These are phyloP conservation scores for Muricea muricata DNA, from an alignment of 92 coral and sea anemone genomes.

Conservation along the genomic window DNA sequence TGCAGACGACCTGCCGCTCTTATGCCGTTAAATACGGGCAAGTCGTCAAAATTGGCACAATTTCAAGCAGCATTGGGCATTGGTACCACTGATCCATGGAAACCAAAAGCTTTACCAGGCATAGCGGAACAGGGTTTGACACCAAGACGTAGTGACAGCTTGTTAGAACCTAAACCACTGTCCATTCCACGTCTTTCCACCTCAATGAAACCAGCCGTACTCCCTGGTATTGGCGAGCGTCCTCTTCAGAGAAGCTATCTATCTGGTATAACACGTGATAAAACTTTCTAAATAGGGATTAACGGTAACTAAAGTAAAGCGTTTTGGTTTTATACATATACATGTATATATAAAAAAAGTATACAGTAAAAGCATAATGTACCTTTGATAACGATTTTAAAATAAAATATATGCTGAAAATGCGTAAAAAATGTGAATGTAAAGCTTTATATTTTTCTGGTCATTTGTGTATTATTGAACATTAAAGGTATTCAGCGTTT, in stretches of 20 bases:
- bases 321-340: no score
- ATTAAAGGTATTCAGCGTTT: no score
- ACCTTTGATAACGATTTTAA: no score
- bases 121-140: neutral
- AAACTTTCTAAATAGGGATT: neutral
- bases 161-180: neutral
- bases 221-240: constrained; percentile 11
- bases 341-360: no score
- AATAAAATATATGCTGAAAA: no score
- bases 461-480: no score
- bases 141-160: neutral
- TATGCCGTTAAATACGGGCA: neutral
- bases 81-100: constrained; percentile 9
- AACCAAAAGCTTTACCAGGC: neutral
- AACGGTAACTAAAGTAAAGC: neutral
- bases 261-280: neutral
- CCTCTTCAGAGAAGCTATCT: neutral
- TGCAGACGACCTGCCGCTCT: neutral
- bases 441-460: no score
- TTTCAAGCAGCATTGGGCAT: constrained; percentile 15
- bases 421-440: no score
- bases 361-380: no score
- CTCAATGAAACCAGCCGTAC: constrained; percentile 8
- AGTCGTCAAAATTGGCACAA: constrained; percentile 2
- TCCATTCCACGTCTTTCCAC: neutral